Base-by-base conservation (phyloP, 2,888 invertebrate genomes). In the Troides helena region DNA sequence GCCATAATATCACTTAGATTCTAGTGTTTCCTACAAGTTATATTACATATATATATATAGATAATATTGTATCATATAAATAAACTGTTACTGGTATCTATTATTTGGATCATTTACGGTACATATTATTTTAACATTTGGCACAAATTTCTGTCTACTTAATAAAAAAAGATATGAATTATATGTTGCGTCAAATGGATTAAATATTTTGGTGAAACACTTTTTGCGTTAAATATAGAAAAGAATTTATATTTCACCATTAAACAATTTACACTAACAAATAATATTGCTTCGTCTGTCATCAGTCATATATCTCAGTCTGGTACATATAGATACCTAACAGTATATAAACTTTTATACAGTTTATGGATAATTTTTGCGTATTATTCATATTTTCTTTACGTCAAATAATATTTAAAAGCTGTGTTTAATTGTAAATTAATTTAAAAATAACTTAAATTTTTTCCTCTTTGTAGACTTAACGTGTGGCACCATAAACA, bases 291-390 rank as follows among this genome's bases (percentile, higher is more conserved):
- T 91, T 89, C 83, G 76, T 81, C 78, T 85, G 84, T 85, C 88
- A 85, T 92, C 91, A 92, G 91, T 92, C 91, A 83, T 85, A 65
- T 85, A 82, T 81, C 82, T 92, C 91, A 91, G 91, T 91, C 91
- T 88, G 90, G 81, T 83, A 65, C 43, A 36, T 56, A 62, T 60
- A 65, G n/a, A 56, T 74, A 62, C 61, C 62, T 69, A 62, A 43
- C 39, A 67, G 43, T 36, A 81, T 85, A 83, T 79, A 74, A 80
- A 72, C 64, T 72, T 71, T 69, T 66, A 21, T 73, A 70, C 71
- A 72, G 69, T 73, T 72, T 59, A 63, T 73, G 66, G 65, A 73
- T 62, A 72, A 53, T 17, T 53, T 10, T 39, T 39, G 39, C 8
- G 7, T 39, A 39, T 39, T 39, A 39, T 39, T 39, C 5, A 7